Evolutionary conservation across 2,113 vertebrate species (phyloP), one percentile per base, ranked within the genome.

Genomic region (Equus quagga): DNA sequence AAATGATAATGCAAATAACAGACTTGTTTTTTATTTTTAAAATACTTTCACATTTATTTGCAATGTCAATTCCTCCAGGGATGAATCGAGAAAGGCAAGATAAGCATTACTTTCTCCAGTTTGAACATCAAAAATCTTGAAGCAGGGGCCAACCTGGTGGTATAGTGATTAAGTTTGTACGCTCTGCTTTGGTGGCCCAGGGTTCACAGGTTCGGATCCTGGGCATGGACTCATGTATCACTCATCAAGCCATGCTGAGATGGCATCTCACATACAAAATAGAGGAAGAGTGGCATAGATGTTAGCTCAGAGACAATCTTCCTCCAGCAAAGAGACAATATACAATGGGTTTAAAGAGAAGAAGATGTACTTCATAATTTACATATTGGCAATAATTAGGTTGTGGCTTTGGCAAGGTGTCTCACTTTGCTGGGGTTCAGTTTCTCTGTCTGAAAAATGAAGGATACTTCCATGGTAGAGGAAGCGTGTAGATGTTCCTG

Each of bases 11-110:
- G 15, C 31, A 36, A 78, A 56, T 73, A 58, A 60, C 44, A 93
- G 6, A 75, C 17, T 85, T 70, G 26, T 44, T 60, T 64, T 89
- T 95, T 89, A 80, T 49, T 86, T 97, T 89, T 28, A 81, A 85
- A 98, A 84, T 73, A 91, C 5, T 54, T 89, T 81, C 33, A 93
- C 5, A 89, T 89, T 75, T 89, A 72, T 73, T 95, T 93, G 18
- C 31, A 44, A 56, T 41, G 54, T 28, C 21, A 89, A 13, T 73
- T 86, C n/a, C 13, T 92, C 4, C 2, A 92, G 13, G 84, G 84
- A 67, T 56, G 12, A 67, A 79, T 44, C 83, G 11, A 49, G 23
- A 58, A 65, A 89, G 28, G 19, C 58, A 90, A 84, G n/a, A 18
- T 12, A 85, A 44, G 1, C 18, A n/a, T n/a, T 89, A 72, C 0